Base-by-base conservation (phyloP, 2,113 vertebrate species). In the Bubo bubo region DNA sequence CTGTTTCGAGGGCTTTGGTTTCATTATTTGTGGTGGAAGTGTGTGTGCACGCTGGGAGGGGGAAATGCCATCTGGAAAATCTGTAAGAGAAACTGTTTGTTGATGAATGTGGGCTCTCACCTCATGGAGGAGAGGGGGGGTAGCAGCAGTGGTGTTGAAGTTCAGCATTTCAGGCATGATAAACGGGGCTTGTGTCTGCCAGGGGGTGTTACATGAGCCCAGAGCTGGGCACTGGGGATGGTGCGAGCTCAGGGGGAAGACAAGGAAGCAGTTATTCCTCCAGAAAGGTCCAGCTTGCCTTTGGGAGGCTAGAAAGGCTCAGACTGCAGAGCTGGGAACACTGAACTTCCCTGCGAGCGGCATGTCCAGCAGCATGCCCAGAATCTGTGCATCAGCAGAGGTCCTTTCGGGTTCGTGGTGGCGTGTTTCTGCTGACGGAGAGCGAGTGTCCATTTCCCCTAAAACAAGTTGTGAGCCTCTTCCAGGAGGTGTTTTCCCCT, bases 81-180 rank as follows among this genome's bases (percentile, higher is more conserved):
- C 80, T 91, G 59, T 88, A 32, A 94, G 56, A 96, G 82, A 63
- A 89, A 32, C 89, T 82, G 80, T 95, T 97, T 93, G 91, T 88
- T 8, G 4, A 77, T 95, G 93, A 96, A 96, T 92, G 86, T 92
- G 66, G 86, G 83, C 90, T 95, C 96, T 97, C 74, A 93, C 89
- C 93, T 97, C 93, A 18, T 0, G 2, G 87, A 52, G 84, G 10
- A 24, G 75, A 12, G 18, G 52, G 3, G 60, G 53, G 53, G 39
- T 47, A 79, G 75, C 15, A 3, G 75, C 21, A 53, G 81, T n/a
- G 66, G 45, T 2, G 0, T 53, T 88, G 77, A 73, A 93, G 74
- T 79, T 92, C 60, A 89, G 81, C 80, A n/a, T 85, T 95, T 95
- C 76, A 93, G 71, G 75, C 85, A 6, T 23, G 50, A 67, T 90